Conservation (phyloP, 2,113 vertebrate genomes). For the Nicator chloris region DNA sequence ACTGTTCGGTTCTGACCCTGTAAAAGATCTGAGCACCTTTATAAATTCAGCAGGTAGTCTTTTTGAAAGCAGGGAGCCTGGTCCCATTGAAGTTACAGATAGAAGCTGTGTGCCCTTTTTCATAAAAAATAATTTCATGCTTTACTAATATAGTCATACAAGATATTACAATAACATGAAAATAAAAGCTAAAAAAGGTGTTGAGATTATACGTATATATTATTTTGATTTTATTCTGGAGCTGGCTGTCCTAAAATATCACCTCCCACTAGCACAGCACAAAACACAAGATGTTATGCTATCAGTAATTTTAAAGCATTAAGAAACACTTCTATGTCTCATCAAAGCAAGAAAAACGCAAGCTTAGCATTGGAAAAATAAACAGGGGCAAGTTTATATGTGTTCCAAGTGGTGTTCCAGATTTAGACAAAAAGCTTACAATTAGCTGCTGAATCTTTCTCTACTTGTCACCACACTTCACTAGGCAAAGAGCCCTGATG, state of each 20-base stretch:
- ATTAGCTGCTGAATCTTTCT: slow-evolving; percentile 50
- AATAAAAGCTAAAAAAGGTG: not conserved
- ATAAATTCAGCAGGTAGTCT: not conserved
- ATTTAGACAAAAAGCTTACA: slow-evolving; percentile 30
- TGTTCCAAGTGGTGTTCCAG: not conserved
- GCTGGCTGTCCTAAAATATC: not conserved
- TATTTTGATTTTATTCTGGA: not conserved
- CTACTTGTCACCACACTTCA: slow-evolving; percentile 53
- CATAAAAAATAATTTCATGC: not conserved
- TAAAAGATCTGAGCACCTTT: not conserved
- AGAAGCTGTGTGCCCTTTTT: not conserved
- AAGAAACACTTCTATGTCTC: not conserved
- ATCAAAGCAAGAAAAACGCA: not conserved
- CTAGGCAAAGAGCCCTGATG: slow-evolving; percentile 30
- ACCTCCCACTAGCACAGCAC: not conserved
- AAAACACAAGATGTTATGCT: not conserved
- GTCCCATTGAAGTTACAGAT: not conserved
- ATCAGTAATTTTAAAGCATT: not conserved
- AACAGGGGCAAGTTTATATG: not conserved
- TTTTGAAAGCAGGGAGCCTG: not conserved
- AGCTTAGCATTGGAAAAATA: not conserved
- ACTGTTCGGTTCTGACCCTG: not conserved
- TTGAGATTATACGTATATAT: not conserved
- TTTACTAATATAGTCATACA: not conserved
- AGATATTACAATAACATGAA: not conserved